A percentile compares a stretch with the other conserved stretches of the same genome.
Evolutionary conservation across 2,888 invertebrate genomes (phyloP).

Genomic region (Cristatella mucedo): DNA sequence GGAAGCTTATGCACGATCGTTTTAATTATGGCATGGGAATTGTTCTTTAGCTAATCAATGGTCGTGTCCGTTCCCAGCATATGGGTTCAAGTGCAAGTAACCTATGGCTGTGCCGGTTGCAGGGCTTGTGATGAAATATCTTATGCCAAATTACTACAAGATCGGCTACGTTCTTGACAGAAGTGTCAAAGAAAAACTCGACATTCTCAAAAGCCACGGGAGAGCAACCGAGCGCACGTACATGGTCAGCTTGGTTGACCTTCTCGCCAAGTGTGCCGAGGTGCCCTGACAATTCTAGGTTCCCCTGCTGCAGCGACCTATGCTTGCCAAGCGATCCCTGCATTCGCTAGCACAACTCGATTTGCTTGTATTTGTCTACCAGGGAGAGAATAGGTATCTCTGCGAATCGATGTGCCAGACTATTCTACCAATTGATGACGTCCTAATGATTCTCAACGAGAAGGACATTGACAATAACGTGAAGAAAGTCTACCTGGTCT

Average conservation of each 20-base stretch:
- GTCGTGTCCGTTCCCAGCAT: too few species aligned
- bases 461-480: slow-evolving; percentile 23
- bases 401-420: slow-evolving; percentile 38
- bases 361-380: slow-evolving; percentile 11
- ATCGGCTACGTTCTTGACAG: slow-evolving; percentile 31
- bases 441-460: slow-evolving; percentile 29
- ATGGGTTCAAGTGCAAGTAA: too few species aligned
- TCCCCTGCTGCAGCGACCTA: too few species aligned
- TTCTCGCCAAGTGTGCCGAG: slow-evolving; percentile 36
- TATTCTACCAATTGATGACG: slow-evolving; percentile 30
- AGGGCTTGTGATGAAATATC: slow-evolving; percentile 34
- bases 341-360: not conserved
- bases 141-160: slow-evolving; percentile 32
- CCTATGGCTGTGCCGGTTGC: slow-evolving; percentile 1
- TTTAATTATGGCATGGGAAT: too few species aligned
- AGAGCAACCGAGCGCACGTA: slow-evolving; percentile 19
- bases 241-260: slow-evolving; percentile 27
- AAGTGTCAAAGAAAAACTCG: slow-evolving; percentile 1
- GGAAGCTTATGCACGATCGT: too few species aligned
- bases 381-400: slow-evolving; percentile 37
- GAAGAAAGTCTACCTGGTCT: slow-evolving; percentile 30
- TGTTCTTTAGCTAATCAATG: too few species aligned
- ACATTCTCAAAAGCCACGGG: slow-evolving; percentile 10
- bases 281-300: slow-evolving; percentile 14
- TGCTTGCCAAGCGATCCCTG: too few species aligned